These are phyloP conservation scores for Scopus umbretta DNA, from an alignment of 2,113 vertebrate species.

Conservation along the genomic window DNA sequence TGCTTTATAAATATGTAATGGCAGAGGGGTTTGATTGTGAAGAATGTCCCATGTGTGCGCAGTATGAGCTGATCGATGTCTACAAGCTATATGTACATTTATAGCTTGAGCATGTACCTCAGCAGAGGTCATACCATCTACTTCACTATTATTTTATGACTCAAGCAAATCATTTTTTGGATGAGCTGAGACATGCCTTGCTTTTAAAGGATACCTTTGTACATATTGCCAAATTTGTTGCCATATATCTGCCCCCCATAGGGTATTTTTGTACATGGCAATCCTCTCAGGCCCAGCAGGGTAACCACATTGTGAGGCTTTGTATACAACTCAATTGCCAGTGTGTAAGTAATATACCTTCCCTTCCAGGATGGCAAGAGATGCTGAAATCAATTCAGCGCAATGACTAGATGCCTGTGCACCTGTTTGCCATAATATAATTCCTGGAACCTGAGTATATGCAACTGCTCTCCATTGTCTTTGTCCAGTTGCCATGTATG, in stretches of 20 bases:
- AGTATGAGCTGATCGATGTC: not conserved
- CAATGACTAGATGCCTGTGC: not conserved
- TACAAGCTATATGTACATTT: not conserved
- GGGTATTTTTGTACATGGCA: not conserved
- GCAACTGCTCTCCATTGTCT: not conserved
- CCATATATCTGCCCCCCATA: not conserved
- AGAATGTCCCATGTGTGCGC: not conserved
- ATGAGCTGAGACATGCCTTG: not conserved
- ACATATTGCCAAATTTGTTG: not conserved
- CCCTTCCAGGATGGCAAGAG: not conserved
- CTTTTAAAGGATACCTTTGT: not conserved
- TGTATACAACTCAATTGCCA: not conserved
- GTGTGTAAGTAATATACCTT: not conserved
- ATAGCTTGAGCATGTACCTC: not conserved
- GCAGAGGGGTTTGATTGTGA: not conserved
- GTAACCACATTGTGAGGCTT: not conserved
- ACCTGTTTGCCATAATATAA: not conserved
- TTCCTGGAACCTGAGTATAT: not conserved
- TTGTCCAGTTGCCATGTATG: not conserved
- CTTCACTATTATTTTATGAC: not conserved
- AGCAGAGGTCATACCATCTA: not conserved
- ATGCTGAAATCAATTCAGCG: not conserved
- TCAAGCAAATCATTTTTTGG: not conserved
- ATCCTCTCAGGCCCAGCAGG: not conserved
- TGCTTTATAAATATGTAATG: not conserved